These are phyloP conservation scores for Acipenser transmontanus DNA, from an alignment of 2,797 vertebrate species.

Conservation along the genomic window DNA sequence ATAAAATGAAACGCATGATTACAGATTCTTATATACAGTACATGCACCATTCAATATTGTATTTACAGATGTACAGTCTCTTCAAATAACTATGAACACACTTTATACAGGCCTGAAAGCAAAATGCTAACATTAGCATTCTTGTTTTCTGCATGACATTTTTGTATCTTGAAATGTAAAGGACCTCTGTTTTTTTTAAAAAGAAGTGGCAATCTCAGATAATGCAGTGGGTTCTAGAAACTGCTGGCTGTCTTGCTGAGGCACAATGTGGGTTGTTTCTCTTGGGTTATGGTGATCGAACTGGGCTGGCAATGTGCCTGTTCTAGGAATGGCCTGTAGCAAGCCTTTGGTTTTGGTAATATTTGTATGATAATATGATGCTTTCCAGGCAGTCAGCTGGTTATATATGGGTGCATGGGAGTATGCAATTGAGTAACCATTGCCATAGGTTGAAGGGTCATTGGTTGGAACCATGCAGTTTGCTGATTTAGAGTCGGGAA, in stretches of 20 bases:
- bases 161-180: no score
- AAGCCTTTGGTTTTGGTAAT: constrained; percentile 37
- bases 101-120: no score
- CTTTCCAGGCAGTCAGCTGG: constrained; percentile 45
- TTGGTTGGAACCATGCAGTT: constrained; percentile 42
- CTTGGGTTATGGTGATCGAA: constrained; percentile 28
- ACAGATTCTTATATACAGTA: no score
- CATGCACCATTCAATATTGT: no score
- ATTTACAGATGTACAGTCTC: no score
- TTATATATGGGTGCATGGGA: constrained; percentile 45
- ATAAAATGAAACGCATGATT: no score
- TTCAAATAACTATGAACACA: no score
- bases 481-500: constrained; percentile 34
- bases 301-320: constrained; percentile 43
- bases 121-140: no score
- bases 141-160: no score
- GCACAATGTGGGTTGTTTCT: constrained; percentile 31
- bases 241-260: constrained; percentile 31
- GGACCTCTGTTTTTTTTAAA: constrained; percentile 39
- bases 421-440: constrained; percentile 45
- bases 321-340: constrained; percentile 49
- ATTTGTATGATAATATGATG: constrained; percentile 41
- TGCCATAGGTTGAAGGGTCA: constrained; percentile 43
- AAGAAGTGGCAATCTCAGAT: constrained; percentile 60
- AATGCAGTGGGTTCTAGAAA: constrained; percentile 39